Conservation (phyloP, 2,888 invertebrate species). For the Lathronympha strigana region DNA sequence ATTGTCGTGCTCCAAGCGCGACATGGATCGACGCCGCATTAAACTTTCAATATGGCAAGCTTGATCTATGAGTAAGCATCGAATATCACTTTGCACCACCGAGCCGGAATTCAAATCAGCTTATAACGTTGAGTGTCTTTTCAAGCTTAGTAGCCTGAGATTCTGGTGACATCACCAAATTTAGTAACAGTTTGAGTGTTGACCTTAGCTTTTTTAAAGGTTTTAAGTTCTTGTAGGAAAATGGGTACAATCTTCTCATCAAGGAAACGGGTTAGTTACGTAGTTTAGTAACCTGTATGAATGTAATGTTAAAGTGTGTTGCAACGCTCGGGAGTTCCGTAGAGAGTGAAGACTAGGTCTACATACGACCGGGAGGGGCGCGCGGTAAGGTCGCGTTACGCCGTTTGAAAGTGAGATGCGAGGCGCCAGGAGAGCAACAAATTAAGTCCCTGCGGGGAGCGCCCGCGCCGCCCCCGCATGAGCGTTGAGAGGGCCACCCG, state of each 20-base stretch:
- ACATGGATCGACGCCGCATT: conserved; percentile 67
- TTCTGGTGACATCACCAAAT: background rate
- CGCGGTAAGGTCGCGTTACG: conserved; percentile 81
- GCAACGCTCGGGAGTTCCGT: conserved; percentile 36
- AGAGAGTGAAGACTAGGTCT: conserved; percentile 65
- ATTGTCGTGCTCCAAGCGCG: conserved; percentile 66
- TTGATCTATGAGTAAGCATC: conserved; percentile 53
- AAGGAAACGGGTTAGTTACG: background rate
- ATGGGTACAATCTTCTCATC: background rate
- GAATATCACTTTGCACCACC: conserved; percentile 45
- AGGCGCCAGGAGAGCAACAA: conserved; percentile 84
- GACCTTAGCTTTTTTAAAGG: background rate
- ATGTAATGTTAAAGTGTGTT: conserved; percentile 27
- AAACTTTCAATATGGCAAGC: conserved; percentile 66
- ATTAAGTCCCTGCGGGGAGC: conserved; percentile 81
- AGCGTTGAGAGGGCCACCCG: conserved; percentile 70
- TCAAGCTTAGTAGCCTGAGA: background rate
- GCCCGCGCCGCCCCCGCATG: conserved; percentile 57
- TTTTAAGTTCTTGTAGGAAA: background rate
- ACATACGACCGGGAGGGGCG: conserved; percentile 68
- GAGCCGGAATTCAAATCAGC: background rate
- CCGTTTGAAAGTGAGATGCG: conserved; percentile 83
- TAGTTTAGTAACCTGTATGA: conserved; percentile 8
- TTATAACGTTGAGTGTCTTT: conserved; percentile 1
- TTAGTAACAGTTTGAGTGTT: background rate